These are phyloP conservation scores for Caiman crocodilus DNA, from an alignment of 2,797 vertebrate genomes.

Conservation along the genomic window DNA sequence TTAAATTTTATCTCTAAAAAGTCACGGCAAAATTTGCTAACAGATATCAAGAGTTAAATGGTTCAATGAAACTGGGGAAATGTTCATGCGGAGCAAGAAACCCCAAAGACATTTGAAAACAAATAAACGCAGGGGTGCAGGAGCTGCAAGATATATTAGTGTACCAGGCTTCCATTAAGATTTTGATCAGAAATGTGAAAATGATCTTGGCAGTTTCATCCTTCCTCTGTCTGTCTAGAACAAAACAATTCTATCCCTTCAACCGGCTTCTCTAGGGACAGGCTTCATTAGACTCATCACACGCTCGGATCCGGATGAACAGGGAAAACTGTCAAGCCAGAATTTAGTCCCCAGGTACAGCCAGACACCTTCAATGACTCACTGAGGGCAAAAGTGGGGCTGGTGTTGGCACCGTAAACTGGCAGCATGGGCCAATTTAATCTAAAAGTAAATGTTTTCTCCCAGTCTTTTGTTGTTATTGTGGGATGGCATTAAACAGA, in stretches of 20 bases:
- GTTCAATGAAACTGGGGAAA: background rate
- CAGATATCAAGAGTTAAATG: background rate
- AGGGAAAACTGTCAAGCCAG: constrained; percentile 5
- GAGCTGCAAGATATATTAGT: rapidly evolving
- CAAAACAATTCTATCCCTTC: constrained; percentile 25
- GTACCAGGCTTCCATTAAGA: background rate
- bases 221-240: background rate
- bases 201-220: background rate
- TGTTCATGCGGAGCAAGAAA: rapidly evolving
- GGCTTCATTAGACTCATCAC: background rate
- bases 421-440: background rate
- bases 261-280: background rate
- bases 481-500: constrained; percentile 13
- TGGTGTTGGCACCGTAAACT: background rate
- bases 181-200: constrained; percentile 37
- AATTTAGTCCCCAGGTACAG: constrained; percentile 32
- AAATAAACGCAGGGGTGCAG: background rate
- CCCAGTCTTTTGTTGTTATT: constrained; percentile 24
- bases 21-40: background rate
- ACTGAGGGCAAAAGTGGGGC: background rate
- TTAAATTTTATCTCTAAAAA: constrained; percentile 14
- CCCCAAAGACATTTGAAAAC: background rate
- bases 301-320: background rate
- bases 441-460: constrained; percentile 47
- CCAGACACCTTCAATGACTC: background rate